These are phyloP conservation scores for Rhagologus leucostigma DNA, from an alignment of 2,113 vertebrate genomes.

Conservation along the genomic window DNA sequence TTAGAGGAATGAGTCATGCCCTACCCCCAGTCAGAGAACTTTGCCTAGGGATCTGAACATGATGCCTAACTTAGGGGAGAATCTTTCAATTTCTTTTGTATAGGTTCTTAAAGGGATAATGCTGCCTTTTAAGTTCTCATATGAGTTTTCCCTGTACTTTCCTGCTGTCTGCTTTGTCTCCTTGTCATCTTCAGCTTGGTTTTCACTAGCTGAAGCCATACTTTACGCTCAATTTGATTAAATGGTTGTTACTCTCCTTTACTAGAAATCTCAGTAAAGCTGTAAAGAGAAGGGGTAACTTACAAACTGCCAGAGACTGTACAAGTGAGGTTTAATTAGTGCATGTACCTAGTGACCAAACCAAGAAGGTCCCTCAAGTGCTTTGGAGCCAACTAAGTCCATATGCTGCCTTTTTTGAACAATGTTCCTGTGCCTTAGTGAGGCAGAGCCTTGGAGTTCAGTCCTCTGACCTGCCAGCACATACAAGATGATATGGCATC, in stretches of 20 bases:
- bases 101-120: neutral
- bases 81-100: neutral
- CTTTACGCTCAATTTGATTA: neutral
- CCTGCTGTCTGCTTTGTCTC: neutral
- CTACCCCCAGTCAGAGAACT: neutral
- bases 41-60: neutral
- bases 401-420: neutral
- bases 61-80: neutral
- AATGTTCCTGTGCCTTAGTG: neutral
- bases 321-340: neutral
- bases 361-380: neutral
- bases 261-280: neutral
- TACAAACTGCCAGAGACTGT: neutral
- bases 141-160: neutral
- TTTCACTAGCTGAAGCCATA: neutral
- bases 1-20: neutral
- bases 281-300: neutral
- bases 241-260: neutral
- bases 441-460: neutral
- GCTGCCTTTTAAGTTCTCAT: neutral
- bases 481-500: neutral
- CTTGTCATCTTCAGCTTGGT: neutral
- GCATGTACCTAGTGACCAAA: neutral
- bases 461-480: neutral
- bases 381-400: neutral